Percentiles rank a stretch among this genome's conserved stretches.
phyloP scores from a whole-genome alignment of 2,113 vertebrate species.

The Procavia capensis region DNA sequence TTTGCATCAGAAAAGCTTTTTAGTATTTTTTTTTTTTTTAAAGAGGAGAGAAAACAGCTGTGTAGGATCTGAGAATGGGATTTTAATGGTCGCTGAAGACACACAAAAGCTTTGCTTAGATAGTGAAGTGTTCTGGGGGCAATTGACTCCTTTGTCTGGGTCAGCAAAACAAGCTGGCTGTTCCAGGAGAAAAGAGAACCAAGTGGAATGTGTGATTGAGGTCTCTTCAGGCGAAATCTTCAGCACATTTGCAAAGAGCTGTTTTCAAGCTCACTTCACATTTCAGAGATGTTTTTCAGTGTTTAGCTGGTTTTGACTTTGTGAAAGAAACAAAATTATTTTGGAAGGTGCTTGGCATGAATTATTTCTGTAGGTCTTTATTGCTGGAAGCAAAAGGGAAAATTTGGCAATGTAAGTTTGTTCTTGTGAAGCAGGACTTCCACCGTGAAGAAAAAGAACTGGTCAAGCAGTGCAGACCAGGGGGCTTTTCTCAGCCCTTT shows the following conservation, averaged over 20 bases:
- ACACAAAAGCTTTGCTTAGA: constrained; percentile 91
- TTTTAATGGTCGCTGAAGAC: constrained; percentile 94
- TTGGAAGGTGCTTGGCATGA: constrained; percentile 24
- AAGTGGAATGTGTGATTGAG: constrained; percentile 69
- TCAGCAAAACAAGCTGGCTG: constrained; percentile 88
- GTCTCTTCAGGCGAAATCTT: constrained; percentile 73
- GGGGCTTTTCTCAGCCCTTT: constrained; percentile 38
- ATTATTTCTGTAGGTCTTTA: constrained; percentile 47
- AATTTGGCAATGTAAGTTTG: background rate
- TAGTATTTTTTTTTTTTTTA: constrained; percentile 83
- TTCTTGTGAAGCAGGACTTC: constrained; percentile 53
- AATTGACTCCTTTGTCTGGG: constrained; percentile 91
- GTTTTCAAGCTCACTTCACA: constrained; percentile 54
- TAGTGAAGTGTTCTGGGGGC: constrained; percentile 91
- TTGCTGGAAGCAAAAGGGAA: background rate
- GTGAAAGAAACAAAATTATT: constrained; percentile 61
- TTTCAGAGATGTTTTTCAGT: constrained; percentile 14
- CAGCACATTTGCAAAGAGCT: constrained; percentile 51
- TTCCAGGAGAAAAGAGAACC: constrained; percentile 81
- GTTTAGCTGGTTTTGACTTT: constrained; percentile 52
- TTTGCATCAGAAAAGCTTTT: constrained; percentile 98
- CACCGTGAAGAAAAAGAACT: constrained; percentile 14
- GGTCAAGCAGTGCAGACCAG: background rate
- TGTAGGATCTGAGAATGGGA: constrained; percentile 89
- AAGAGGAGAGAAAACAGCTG: constrained; percentile 91